phyloP scores from a whole-genome alignment of 2,113 vertebrate genomes.

The Ifrita kowaldi region DNA sequence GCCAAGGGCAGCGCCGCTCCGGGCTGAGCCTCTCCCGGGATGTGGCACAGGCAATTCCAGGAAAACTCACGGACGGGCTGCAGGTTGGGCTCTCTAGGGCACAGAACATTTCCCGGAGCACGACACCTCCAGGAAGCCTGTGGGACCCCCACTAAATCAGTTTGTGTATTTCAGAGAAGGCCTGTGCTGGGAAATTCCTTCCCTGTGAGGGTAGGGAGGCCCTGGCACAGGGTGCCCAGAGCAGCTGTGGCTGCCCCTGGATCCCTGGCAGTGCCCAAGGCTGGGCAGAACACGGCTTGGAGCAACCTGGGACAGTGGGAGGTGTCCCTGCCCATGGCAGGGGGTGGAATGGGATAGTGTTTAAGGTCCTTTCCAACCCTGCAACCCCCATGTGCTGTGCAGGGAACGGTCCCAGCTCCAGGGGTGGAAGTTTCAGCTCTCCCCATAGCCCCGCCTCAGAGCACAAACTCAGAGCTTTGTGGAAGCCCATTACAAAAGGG shows the following conservation, averaged over 20 bases:
- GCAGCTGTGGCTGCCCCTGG: not conserved
- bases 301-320: not conserved
- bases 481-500: not conserved
- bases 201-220: not conserved
- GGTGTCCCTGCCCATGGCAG: not conserved
- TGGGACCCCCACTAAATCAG: not conserved
- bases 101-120: rapidly evolving
- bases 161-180: not conserved
- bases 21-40: too few species aligned
- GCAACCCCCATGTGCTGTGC: not conserved
- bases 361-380: not conserved
- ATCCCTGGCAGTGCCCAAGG: not conserved
- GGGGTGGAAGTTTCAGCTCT: not conserved
- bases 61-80: rapidly evolving
- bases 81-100: not conserved
- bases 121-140: not conserved
- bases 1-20: rapidly evolving
- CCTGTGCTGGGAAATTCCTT: not conserved
- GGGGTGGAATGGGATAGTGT: not conserved
- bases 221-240: not conserved
- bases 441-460: rapidly evolving
- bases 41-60: not conserved
- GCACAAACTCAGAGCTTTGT: not conserved
- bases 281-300: not conserved
- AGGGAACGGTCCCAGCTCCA: not conserved